Conservation (phyloP, 2,888 invertebrate genomes). For the Clistopyga incitator region DNA sequence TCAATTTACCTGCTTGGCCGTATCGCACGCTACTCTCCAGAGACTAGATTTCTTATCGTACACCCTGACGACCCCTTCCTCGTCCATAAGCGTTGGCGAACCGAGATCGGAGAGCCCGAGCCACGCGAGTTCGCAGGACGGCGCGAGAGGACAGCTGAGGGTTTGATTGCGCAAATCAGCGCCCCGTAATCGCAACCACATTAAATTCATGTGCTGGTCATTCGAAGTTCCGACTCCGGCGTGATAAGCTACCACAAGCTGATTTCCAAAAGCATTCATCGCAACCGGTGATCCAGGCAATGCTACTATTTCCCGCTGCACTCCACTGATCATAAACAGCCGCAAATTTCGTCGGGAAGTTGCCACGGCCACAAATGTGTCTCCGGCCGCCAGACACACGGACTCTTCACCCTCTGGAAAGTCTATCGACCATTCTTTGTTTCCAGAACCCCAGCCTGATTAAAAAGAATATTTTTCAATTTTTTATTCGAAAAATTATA, state of each 20-base stretch:
- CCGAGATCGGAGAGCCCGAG: slow-evolving; percentile 93
- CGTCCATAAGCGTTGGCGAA: slow-evolving; percentile 92
- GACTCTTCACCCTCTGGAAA: slow-evolving; percentile 93
- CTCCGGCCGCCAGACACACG: slow-evolving; percentile 87
- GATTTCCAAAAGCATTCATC: slow-evolving; percentile 87
- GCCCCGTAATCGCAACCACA: slow-evolving; percentile 85
- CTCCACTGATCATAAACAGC: slow-evolving; percentile 94
- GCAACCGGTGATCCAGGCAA: slow-evolving; percentile 91
- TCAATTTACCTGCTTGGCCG: slow-evolving; percentile 88
- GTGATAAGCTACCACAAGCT: slow-evolving; percentile 89
- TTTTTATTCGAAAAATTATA: no score
- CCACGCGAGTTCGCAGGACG: slow-evolving; percentile 90
- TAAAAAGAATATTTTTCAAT: slow-evolving; percentile 1
- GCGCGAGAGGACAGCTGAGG: slow-evolving; percentile 88
- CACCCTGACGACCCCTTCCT: slow-evolving; percentile 90
- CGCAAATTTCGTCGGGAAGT: slow-evolving; percentile 91
- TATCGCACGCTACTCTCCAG: slow-evolving; percentile 94
- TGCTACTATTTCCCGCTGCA: slow-evolving; percentile 92
- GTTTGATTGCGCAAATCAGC: slow-evolving; percentile 85
- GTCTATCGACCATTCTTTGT: slow-evolving; percentile 94
- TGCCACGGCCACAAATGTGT: slow-evolving; percentile 91
- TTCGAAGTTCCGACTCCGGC: slow-evolving; percentile 85
- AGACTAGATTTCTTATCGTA: slow-evolving; percentile 88
- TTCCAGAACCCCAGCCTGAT: slow-evolving; percentile 86
- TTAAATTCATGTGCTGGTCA: slow-evolving; percentile 86